These are phyloP conservation scores for Tipula vernalis DNA, from an alignment of 2,888 invertebrate genomes.

Conservation along the genomic window DNA sequence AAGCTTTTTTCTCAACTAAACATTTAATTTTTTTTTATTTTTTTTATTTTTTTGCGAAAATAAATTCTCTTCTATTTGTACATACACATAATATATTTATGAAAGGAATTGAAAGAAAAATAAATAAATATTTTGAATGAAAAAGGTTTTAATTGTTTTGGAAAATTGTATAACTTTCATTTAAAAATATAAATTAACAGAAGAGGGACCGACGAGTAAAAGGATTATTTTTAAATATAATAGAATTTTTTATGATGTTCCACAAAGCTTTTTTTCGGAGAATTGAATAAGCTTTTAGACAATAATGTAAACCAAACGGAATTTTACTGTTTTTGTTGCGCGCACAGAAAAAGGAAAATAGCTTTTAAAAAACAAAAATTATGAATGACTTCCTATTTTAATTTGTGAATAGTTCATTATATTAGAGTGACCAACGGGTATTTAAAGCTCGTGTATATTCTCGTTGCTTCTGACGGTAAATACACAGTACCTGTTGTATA, in stretches of 20 bases:
- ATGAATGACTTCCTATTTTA: not conserved
- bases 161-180: not conserved
- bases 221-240: not conserved
- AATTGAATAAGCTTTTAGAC: not conserved
- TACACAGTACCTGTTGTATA: too few relatives aligned
- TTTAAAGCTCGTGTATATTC: not conserved
- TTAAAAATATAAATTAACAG: not conserved
- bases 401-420: not conserved
- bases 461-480: not conserved
- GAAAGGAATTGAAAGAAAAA: not conserved
- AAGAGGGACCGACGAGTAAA: not conserved
- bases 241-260: not conserved
- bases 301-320: not conserved
- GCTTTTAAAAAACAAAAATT: not conserved
- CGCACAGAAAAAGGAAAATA: not conserved
- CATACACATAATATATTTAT: not conserved
- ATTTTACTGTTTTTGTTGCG: not conserved
- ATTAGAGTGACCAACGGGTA: not conserved
- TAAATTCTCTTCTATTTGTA: not conserved
- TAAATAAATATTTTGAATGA: not conserved
- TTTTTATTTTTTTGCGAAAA: not conserved
- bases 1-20: not conserved
- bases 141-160: not conserved
- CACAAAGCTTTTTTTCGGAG: not conserved
- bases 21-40: not conserved